Evolutionary conservation across 92 coral and sea anemone genomes (phyloP).

Genomic region (Galaxea fascicularis): DNA sequence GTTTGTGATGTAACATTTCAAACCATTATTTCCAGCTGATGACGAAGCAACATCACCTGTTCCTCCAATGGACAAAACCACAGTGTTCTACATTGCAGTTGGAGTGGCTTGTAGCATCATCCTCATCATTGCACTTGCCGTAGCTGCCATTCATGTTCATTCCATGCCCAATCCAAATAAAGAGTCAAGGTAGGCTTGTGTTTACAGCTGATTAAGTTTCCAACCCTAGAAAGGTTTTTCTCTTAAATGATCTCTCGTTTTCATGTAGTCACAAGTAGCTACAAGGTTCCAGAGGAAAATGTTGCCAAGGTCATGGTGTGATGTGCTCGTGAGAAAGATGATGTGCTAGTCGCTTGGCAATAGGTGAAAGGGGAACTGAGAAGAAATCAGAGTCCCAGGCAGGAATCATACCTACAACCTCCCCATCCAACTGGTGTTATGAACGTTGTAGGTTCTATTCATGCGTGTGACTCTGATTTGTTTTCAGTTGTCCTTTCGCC

Average conservation of each 20-base stretch:
- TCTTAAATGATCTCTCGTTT: background rate
- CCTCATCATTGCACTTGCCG: slow-evolving; percentile 87
- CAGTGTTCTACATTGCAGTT: slow-evolving; percentile 90
- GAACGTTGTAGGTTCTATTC: too few species aligned
- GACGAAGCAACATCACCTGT: slow-evolving; percentile 41
- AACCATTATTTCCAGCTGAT: background rate
- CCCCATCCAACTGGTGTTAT: too few species aligned
- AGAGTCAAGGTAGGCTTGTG: slow-evolving; percentile 67
- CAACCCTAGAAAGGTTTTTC: background rate
- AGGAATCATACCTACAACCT: too few species aligned
- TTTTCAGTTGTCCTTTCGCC: too few species aligned
- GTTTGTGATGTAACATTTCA: too few species aligned
- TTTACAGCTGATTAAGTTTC: background rate
- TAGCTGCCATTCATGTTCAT: slow-evolving; percentile 93
- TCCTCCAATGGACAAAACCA: slow-evolving; percentile 78
- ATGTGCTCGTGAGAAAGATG: too few species aligned
- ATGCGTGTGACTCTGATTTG: too few species aligned
- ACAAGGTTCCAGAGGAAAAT: background rate
- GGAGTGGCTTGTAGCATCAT: slow-evolving; percentile 95
- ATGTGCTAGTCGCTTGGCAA: too few species aligned
- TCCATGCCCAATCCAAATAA: slow-evolving; percentile 92
- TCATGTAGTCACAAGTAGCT: background rate
- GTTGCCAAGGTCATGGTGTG: too few species aligned
- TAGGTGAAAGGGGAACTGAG: too few species aligned
- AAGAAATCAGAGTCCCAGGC: too few species aligned